phyloP scores from a whole-genome alignment of 2,797 vertebrate species.

The Chlorospingus semifuscus region DNA sequence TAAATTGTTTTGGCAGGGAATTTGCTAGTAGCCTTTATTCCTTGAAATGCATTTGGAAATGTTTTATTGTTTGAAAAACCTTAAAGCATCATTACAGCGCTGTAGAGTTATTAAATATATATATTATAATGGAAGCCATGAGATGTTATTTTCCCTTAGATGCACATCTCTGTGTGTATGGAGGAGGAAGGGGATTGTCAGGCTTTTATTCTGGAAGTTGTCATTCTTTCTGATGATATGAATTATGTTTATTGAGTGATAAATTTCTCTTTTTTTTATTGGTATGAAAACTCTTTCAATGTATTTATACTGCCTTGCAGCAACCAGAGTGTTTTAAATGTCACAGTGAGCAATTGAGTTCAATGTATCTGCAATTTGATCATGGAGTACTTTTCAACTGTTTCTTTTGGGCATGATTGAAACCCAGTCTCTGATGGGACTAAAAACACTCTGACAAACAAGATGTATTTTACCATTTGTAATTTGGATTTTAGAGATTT shows the following conservation, averaged over 20 bases:
- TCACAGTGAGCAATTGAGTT: neutral
- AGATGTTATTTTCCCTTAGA: neutral
- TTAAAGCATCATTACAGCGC: neutral
- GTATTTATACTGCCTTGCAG: neutral
- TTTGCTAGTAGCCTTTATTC: conserved; percentile 27
- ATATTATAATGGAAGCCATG: conserved; percentile 1
- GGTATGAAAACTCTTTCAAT: neutral
- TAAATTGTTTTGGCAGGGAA: conserved; percentile 55
- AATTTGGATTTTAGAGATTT: neutral
- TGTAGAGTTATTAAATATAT: conserved; percentile 16
- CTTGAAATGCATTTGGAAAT: conserved; percentile 30
- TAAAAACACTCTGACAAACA: neutral
- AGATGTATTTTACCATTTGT: neutral
- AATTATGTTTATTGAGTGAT: conserved; percentile 10
- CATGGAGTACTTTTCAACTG: neutral
- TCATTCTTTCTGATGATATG: neutral
- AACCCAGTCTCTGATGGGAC: neutral
- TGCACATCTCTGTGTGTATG: neutral
- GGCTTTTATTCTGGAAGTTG: conserved; percentile 3
- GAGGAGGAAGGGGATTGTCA: neutral
- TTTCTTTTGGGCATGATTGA: neutral
- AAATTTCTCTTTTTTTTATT: neutral
- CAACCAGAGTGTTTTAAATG: neutral
- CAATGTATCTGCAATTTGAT: neutral
- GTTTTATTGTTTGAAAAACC: conserved; percentile 36